Evolutionary conservation across 2,888 invertebrate species (phyloP).

Genomic region (Limnephilus auricula): DNA sequence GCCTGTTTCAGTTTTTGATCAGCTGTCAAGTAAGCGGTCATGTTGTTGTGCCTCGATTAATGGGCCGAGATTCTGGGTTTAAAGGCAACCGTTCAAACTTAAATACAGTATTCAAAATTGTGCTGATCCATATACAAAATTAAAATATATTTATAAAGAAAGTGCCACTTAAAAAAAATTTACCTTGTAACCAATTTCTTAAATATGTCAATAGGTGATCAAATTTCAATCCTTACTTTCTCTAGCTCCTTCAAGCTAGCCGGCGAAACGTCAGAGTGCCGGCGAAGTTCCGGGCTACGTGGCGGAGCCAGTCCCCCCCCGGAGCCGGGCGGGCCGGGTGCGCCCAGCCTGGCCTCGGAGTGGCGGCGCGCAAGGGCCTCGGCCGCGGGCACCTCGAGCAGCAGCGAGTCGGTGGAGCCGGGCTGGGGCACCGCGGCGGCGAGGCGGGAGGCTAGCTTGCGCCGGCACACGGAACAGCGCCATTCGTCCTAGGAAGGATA

Average conservation of each 20-base stretch:
- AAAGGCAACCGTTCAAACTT: too few species aligned
- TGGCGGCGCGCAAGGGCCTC: constrained; percentile 89
- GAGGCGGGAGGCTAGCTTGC: constrained; percentile 87
- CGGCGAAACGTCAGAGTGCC: constrained; percentile 92
- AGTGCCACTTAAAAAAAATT: too few species aligned
- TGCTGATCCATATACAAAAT: too few species aligned
- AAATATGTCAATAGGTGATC: neutral
- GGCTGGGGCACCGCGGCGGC: constrained; percentile 78
- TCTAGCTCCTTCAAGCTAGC: constrained; percentile 93
- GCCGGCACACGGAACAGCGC: constrained; percentile 93
- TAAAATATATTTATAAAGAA: too few species aligned
- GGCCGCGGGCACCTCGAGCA: constrained; percentile 87
- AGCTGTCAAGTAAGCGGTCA: too few species aligned
- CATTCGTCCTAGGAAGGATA: constrained; percentile 84
- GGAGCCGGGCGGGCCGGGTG: constrained; percentile 77
- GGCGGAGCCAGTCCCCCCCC: constrained; percentile 85
- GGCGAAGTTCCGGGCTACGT: constrained; percentile 87
- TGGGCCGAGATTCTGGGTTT: too few species aligned
- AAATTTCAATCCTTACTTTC: constrained; percentile 80
- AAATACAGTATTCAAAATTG: too few species aligned
- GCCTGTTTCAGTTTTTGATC: too few species aligned
- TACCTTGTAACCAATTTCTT: too few species aligned
- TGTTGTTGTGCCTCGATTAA: too few species aligned
- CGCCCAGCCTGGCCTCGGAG: constrained; percentile 85
- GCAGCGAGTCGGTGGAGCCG: constrained; percentile 89